A percentile compares a stretch with the other conserved stretches of the same genome.
Evolutionary conservation across 1,140 invertebrate genomes (phyloP).

Genomic region (Drosophila takahashii): DNA sequence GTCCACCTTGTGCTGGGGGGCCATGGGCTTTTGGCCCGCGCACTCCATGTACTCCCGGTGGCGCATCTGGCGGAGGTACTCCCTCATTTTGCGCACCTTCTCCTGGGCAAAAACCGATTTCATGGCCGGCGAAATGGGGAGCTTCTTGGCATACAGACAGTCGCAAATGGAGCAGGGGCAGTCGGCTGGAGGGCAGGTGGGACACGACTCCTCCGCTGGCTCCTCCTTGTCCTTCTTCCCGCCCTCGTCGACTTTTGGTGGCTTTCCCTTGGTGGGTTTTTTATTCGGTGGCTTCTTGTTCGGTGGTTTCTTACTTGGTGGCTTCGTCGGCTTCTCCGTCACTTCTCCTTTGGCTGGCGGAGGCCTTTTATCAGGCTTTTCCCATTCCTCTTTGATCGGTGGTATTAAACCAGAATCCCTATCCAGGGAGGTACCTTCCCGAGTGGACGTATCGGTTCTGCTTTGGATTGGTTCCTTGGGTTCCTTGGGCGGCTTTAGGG

Average conservation of each 20-base stretch:
- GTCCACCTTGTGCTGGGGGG: slow-evolving; percentile 16
- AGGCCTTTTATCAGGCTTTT: too few relatives aligned
- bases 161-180: slow-evolving; percentile 43
- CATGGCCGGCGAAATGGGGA: slow-evolving; percentile 24
- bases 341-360: background rate
- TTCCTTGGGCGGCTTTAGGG: background rate
- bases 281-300: background rate
- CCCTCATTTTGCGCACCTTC: slow-evolving; percentile 18
- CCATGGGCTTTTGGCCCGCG: background rate
- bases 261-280: background rate
- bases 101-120: slow-evolving; percentile 19
- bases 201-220: background rate
- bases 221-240: background rate
- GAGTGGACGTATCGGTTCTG: slow-evolving; percentile 1
- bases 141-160: slow-evolving; percentile 3
- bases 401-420: background rate
- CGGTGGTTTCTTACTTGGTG: background rate
- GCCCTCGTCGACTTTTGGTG: background rate
- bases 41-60: slow-evolving; percentile 12
- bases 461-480: background rate
- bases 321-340: background rate
- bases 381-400: background rate
- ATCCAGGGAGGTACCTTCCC: background rate
- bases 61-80: slow-evolving; percentile 26
- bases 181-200: background rate